phyloP scores from a whole-genome alignment of 1,140 invertebrate species.

The Zaprionus davidi region DNA sequence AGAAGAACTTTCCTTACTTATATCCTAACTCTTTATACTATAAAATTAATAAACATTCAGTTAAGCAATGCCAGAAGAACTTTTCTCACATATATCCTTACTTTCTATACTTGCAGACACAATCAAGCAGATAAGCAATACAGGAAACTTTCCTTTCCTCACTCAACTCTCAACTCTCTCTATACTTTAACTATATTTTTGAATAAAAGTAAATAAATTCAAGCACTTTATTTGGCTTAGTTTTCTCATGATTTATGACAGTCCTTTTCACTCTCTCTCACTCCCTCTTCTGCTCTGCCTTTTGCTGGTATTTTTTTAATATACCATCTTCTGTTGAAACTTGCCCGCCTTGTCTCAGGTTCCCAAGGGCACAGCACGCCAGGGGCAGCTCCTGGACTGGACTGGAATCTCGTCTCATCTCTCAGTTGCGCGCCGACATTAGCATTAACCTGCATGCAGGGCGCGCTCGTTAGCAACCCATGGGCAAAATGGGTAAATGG shows the following conservation, averaged over 20 bases:
- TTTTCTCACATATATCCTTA: too few relatives aligned
- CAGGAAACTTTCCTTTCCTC: too few relatives aligned
- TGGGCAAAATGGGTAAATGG: constrained; percentile 19
- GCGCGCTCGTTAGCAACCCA: constrained; percentile 48
- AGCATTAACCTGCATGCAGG: constrained; percentile 41
- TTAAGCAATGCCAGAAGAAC: too few relatives aligned
- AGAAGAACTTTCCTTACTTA: too few relatives aligned
- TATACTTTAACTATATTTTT: background rate
- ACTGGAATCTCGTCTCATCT: constrained; percentile 4
- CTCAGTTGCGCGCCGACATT: constrained; percentile 29
- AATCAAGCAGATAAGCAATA: too few relatives aligned
- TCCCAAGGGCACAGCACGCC: constrained; percentile 14
- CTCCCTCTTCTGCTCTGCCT: background rate
- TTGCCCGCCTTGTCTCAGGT: background rate
- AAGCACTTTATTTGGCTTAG: background rate
- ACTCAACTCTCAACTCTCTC: too few relatives aligned
- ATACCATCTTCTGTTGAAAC: background rate
- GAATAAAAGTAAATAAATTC: background rate
- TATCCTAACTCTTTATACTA: too few relatives aligned
- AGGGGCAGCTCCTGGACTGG: background rate
- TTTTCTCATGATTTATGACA: background rate
- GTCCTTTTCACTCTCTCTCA: background rate
- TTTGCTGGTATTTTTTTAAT: constrained; percentile 5
- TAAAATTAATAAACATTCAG: too few relatives aligned
- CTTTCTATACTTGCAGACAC: too few relatives aligned